Conservation (phyloP, 2,113 vertebrate species). For the Ranitomeya imitator region DNA sequence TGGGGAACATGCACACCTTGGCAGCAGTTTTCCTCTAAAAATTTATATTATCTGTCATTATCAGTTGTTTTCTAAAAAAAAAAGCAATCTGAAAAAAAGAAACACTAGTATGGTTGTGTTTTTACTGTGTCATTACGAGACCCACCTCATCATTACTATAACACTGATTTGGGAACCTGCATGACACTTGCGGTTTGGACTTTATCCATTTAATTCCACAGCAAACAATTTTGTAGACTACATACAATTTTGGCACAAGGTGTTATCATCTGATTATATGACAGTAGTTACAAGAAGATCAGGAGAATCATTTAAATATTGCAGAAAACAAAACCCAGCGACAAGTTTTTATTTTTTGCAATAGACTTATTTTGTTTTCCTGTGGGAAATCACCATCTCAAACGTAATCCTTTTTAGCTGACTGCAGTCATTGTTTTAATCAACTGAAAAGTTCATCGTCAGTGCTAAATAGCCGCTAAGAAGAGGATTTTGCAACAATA, state of each 20-base stretch:
- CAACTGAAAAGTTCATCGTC: slow-evolving; percentile 52
- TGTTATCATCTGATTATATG: slow-evolving; percentile 29
- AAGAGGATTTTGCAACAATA: slow-evolving; percentile 51
- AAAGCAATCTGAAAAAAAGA: background rate
- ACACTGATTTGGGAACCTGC: background rate
- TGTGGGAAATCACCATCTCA: slow-evolving; percentile 48
- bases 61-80: background rate
- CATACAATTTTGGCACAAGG: slow-evolving; percentile 19
- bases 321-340: slow-evolving; percentile 32
- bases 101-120: background rate
- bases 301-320: slow-evolving; percentile 32
- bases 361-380: slow-evolving; percentile 52
- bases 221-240: slow-evolving; percentile 16
- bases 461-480: slow-evolving; percentile 53
- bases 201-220: slow-evolving; percentile 14
- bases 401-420: slow-evolving; percentile 54
- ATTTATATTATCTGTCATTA: background rate
- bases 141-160: no score
- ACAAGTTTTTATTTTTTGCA: slow-evolving; percentile 24
- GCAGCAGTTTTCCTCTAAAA: background rate
- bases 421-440: slow-evolving; percentile 56
- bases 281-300: slow-evolving; percentile 10
- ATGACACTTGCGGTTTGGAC: background rate
- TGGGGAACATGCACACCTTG: no score
- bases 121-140: background rate